Conservation (phyloP, 53 echinoderm and acorn worm species). For the Paracentrotus lividus region DNA sequence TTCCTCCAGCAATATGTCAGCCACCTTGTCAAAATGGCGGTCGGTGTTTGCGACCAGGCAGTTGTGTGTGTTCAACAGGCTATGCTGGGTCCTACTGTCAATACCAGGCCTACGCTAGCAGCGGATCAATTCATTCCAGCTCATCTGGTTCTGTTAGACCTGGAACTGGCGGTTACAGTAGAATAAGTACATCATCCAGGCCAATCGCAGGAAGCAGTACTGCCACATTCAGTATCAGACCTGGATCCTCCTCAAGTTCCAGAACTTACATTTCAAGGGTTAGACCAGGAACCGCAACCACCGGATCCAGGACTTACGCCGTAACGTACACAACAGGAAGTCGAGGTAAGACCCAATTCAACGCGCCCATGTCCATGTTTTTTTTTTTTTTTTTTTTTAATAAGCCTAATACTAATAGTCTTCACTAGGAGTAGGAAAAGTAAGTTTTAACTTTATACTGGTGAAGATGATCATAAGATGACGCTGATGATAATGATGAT, state of each 20-base stretch:
- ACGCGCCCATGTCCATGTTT: no score
- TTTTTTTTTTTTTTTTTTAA: no score
- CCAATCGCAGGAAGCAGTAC: slow-evolving; percentile 4
- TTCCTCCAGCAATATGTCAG: slow-evolving; percentile 69
- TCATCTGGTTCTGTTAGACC: slow-evolving; percentile 38
- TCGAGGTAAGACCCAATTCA: slow-evolving; percentile 68
- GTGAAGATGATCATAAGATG: neutral
- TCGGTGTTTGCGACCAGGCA: slow-evolving; percentile 61
- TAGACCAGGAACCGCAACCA: slow-evolving; percentile 31
- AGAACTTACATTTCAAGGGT: slow-evolving; percentile 57
- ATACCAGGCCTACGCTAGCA: slow-evolving; percentile 46
- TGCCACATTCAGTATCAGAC: slow-evolving; percentile 44
- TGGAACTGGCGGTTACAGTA: neutral
- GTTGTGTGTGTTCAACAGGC: slow-evolving; percentile 58
- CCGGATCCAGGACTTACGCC: slow-evolving; percentile 60
- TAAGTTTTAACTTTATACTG: neutral
- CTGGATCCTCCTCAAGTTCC: slow-evolving; percentile 50
- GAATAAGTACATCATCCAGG: slow-evolving; percentile 10
- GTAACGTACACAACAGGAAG: slow-evolving; percentile 53
- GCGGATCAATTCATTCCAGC: slow-evolving; percentile 4
- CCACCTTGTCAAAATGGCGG: slow-evolving; percentile 69
- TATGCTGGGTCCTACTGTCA: slow-evolving; percentile 70
- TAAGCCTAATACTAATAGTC: no score
- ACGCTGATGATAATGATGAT: neutral
- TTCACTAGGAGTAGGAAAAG: no score